Conservation (phyloP, 2,888 invertebrate species). For the Spisula subtruncata region DNA sequence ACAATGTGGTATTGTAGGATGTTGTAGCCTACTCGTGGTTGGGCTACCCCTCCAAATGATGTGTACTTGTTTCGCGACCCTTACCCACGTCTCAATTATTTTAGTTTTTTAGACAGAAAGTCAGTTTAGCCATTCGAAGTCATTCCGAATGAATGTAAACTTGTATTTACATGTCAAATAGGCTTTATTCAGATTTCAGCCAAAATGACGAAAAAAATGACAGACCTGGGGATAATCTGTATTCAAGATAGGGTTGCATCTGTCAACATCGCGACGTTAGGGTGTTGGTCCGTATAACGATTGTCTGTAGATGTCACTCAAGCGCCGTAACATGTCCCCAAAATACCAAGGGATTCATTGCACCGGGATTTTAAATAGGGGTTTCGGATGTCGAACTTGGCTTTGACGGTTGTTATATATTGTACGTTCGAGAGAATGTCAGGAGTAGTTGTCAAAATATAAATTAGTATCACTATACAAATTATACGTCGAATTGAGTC, state of each 20-base stretch:
- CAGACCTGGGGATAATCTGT: conserved; percentile 67
- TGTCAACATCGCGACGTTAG: conserved; percentile 63
- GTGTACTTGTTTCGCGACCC: conserved; percentile 32
- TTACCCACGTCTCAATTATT: conserved; percentile 48
- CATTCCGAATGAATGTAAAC: conserved; percentile 50
- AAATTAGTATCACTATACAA: conserved; percentile 30
- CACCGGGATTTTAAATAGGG: conserved; percentile 33
- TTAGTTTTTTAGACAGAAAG: conserved; percentile 35
- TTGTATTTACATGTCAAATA: conserved; percentile 55
- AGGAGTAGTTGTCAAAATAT: conserved; percentile 40
- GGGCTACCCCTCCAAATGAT: conserved; percentile 37
- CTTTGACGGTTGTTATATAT: conserved; percentile 30
- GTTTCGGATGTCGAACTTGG: conserved; percentile 22
- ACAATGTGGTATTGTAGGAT: conserved; percentile 51
- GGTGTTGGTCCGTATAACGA: conserved; percentile 48
- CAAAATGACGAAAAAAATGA: conserved; percentile 59
- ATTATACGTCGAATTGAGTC: conserved; percentile 29
- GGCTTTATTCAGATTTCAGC: conserved; percentile 52
- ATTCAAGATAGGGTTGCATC: conserved; percentile 47
- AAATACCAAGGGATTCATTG: conserved; percentile 48
- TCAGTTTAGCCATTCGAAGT: conserved; percentile 31
- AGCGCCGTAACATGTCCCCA: conserved; percentile 42
- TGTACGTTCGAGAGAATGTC: conserved; percentile 32
- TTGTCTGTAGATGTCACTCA: conserved; percentile 58
- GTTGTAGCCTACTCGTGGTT: conserved; percentile 47